Evolutionary conservation across 2,888 invertebrate genomes (phyloP).

Genomic region (Polymixis lichenea): DNA sequence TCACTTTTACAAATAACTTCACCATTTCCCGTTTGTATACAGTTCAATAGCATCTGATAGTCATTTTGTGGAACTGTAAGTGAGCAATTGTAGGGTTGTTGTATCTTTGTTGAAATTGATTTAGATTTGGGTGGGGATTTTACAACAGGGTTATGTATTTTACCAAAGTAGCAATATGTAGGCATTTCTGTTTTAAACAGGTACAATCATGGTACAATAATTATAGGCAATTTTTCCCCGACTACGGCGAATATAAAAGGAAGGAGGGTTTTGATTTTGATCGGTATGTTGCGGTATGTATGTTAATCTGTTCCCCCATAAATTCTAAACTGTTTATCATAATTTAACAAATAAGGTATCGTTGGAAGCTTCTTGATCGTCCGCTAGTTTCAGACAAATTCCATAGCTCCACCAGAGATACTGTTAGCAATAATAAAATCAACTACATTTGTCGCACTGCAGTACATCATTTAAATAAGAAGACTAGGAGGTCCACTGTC

Average conservation of each 20-base stretch:
- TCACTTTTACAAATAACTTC: constrained; percentile 61
- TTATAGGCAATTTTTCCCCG: neutral
- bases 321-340: too few species aligned
- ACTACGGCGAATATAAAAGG: too few species aligned
- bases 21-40: constrained; percentile 53
- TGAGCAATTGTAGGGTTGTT: neutral
- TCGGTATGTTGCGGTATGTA: too few species aligned
- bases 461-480: constrained; percentile 25
- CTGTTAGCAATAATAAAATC: neutral
- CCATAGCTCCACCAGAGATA: too few species aligned
- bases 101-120: neutral
- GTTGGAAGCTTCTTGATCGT: too few species aligned
- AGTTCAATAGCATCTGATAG: constrained; percentile 26
- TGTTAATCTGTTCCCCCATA: too few species aligned
- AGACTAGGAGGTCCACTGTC: constrained; percentile 1
- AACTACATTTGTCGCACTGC: constrained; percentile 38
- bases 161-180: neutral
- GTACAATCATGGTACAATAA: neutral
- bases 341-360: too few species aligned
- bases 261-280: too few species aligned
- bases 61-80: constrained; percentile 51
- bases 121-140: neutral
- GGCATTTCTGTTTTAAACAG: neutral
- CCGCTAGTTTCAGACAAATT: neutral
- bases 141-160: neutral